phyloP scores from a whole-genome alignment of 35 echinoderm and acorn worm genomes.

The Acanthaster planci region DNA sequence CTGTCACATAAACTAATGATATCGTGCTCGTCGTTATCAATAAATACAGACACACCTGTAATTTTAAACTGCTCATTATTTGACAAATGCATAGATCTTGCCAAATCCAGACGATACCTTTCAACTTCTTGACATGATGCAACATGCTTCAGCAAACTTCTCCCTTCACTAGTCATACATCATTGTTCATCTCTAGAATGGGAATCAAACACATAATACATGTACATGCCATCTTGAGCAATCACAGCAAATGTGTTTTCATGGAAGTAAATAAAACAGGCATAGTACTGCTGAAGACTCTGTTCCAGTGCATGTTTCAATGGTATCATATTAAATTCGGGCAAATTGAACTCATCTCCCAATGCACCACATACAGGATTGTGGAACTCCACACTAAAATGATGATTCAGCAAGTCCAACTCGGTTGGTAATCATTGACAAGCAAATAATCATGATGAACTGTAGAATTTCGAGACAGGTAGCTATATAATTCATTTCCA shows the following conservation, averaged over 20 bases:
- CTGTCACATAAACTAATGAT: not conserved
- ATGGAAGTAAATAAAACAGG: not conserved
- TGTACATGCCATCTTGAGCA: slow-evolving; percentile 17
- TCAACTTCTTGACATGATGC: not conserved
- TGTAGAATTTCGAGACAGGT: no score
- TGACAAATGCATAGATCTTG: not conserved
- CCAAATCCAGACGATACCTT: not conserved
- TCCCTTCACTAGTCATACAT: not conserved
- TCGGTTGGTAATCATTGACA: no score
- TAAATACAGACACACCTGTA: not conserved
- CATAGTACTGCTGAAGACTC: not conserved
- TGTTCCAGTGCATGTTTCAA: not conserved
- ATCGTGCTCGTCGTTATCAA: not conserved
- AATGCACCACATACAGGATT: not conserved
- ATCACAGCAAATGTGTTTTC: not conserved
- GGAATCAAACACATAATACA: not conserved
- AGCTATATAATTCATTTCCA: not conserved
- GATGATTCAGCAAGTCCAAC: not conserved
- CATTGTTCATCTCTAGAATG: not conserved
- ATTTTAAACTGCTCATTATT: slow-evolving; percentile 4
- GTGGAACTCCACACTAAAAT: not conserved
- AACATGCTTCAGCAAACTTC: not conserved
- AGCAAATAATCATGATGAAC: no score
- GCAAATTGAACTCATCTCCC: not conserved
- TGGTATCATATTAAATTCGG: not conserved